Conservation (phyloP, 2,113 vertebrate genomes). For the Dromiciops gliroides region DNA sequence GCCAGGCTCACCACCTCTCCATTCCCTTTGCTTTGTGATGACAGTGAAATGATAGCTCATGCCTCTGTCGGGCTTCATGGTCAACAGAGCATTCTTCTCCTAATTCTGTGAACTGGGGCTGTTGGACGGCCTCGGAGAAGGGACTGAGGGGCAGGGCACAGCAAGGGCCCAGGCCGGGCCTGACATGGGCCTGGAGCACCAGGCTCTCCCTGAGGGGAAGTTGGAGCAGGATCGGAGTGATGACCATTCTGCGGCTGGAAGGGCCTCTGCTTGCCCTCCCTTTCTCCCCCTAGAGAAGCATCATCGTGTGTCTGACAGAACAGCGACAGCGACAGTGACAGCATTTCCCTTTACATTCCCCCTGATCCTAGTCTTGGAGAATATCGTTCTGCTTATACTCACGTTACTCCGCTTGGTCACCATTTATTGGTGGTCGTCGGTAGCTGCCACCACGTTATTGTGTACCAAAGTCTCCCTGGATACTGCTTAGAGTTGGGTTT, state of each 20-base stretch:
- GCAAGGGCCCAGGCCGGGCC: too few relatives aligned
- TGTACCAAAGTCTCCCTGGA: not conserved
- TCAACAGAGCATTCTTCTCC: not conserved
- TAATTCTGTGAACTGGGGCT: not conserved
- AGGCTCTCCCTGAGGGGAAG: too few relatives aligned
- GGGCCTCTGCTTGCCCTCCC: not conserved
- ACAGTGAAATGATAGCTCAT: not conserved
- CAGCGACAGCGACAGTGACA: too few relatives aligned
- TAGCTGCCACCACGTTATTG: not conserved
- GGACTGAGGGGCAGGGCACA: too few relatives aligned
- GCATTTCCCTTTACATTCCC: too few relatives aligned
- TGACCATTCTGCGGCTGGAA: too few relatives aligned
- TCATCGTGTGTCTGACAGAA: not conserved
- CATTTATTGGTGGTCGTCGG: not conserved
- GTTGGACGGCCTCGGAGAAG: too few relatives aligned
- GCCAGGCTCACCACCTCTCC: too few relatives aligned
- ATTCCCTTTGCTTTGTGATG: not conserved
- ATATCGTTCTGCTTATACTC: not conserved
- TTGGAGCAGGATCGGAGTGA: too few relatives aligned
- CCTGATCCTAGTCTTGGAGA: not conserved
- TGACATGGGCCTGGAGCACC: too few relatives aligned
- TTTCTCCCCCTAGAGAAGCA: not conserved
- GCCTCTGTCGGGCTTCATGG: too few relatives aligned
- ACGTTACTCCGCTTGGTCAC: not conserved
- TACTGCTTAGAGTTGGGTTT: not conserved